These are phyloP conservation scores for Chionomys nivalis DNA, from an alignment of 2,113 vertebrate genomes.

Conservation along the genomic window DNA sequence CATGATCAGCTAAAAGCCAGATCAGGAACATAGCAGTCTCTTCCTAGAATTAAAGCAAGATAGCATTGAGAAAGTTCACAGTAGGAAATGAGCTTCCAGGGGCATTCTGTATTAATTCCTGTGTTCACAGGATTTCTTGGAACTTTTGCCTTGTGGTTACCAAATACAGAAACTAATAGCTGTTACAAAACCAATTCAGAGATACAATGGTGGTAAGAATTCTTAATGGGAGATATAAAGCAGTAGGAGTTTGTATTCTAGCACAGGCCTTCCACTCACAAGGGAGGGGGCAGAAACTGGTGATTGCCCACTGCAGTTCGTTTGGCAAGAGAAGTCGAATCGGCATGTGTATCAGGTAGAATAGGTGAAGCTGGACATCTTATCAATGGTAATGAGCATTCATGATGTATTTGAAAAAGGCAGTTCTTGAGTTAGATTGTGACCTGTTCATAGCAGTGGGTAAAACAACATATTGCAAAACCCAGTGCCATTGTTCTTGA, in stretches of 20 bases:
- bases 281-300: not conserved
- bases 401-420: conserved; percentile 70
- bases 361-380: conserved; percentile 77
- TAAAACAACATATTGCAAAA: not conserved
- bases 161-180: conserved; percentile 50
- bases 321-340: conserved; percentile 41
- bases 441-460: not conserved
- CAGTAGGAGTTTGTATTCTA: not conserved
- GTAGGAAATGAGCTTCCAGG: not conserved
- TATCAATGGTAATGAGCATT: conserved; percentile 81
- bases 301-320: not conserved
- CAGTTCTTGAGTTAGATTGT: conserved; percentile 79
- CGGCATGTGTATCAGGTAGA: conserved; percentile 78
- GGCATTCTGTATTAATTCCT: not conserved
- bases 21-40: not conserved
- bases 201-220: conserved; percentile 22
- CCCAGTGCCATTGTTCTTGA: no score
- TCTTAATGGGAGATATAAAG: not conserved
- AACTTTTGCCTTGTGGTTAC: conserved; percentile 11
- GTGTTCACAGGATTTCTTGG: not conserved
- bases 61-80: not conserved
- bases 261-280: not conserved
- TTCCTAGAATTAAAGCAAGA: not conserved
- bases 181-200: conserved; percentile 74
- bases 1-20: not conserved